Evolutionary conservation across 2,888 invertebrate genomes (phyloP).

Genomic region (Campoletis raptor): DNA sequence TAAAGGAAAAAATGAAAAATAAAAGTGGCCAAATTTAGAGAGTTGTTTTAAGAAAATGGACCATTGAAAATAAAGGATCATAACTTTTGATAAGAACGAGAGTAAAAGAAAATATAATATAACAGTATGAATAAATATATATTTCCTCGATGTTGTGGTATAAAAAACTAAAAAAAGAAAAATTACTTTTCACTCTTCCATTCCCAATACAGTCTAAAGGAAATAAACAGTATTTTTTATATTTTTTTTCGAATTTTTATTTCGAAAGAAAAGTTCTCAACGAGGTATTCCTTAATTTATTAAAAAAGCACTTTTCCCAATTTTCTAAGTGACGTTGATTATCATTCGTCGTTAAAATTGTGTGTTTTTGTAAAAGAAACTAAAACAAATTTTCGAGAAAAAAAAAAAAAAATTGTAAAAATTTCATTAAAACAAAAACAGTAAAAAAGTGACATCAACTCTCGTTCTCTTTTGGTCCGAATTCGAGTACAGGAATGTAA

Average conservation of each 20-base stretch:
- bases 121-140: not conserved
- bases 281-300: constrained; percentile 15
- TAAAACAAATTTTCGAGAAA: not conserved
- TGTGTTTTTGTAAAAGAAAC: not conserved
- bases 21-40: not conserved
- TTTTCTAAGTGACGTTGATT: too few species aligned
- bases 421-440: not conserved
- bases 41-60: constrained; percentile 7
- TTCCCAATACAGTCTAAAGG: too few species aligned
- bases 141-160: constrained; percentile 65
- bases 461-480: not conserved
- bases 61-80: not conserved
- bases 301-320: not conserved
- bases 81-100: not conserved
- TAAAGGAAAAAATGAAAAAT: not conserved
- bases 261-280: constrained; percentile 15
- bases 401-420: too few species aligned
- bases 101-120: not conserved
- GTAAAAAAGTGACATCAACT: not conserved
- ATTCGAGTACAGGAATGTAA: constrained; percentile 32
- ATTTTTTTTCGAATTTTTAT: constrained; percentile 16
- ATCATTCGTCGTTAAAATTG: not conserved
- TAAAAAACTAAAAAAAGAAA: constrained; percentile 65
- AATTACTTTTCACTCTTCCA: constrained; percentile 61
- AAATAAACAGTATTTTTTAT: too few species aligned